phyloP scores from a whole-genome alignment of 1,140 invertebrate species.

The Atta colombica region DNA sequence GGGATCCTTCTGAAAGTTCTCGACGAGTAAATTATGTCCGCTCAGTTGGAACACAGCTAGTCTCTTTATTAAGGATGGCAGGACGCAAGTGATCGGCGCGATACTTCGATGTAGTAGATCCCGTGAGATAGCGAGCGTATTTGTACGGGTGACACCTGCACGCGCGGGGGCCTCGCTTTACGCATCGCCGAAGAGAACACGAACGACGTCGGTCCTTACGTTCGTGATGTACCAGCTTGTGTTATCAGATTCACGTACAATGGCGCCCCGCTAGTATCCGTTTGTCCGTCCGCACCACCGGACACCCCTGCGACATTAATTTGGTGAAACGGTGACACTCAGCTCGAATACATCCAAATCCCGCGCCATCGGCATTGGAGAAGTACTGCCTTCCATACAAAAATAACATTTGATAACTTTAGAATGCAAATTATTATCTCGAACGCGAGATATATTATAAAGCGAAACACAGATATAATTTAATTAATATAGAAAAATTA shows the following conservation, averaged over 20 bases:
- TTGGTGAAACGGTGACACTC: slow-evolving; percentile 3
- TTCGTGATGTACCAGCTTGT: slow-evolving; percentile 67
- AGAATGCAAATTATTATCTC: too few species aligned
- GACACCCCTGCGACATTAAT: slow-evolving; percentile 39
- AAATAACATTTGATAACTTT: background rate
- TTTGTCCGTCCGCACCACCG: slow-evolving; percentile 59
- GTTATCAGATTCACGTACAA: slow-evolving; percentile 77
- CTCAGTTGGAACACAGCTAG: slow-evolving; percentile 55
- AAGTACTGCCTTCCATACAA: background rate
- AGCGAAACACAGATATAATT: too few species aligned
- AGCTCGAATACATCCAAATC: background rate
- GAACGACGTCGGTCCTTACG: slow-evolving; percentile 62
- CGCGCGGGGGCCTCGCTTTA: slow-evolving; percentile 73
- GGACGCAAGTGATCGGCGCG: slow-evolving; percentile 60
- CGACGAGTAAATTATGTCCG: slow-evolving; percentile 50
- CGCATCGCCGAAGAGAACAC: slow-evolving; percentile 78
- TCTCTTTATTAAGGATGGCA: slow-evolving; percentile 52
- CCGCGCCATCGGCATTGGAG: background rate
- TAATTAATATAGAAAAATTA: background rate
- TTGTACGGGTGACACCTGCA: slow-evolving; percentile 81
- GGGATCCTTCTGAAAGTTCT: slow-evolving; percentile 2
- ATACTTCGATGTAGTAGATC: slow-evolving; percentile 80
- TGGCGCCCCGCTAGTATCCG: slow-evolving; percentile 74
- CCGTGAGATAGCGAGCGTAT: slow-evolving; percentile 77
- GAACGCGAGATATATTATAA: too few species aligned